These are phyloP conservation scores for Xylocopa sonorina DNA, from an alignment of 1,140 invertebrate genomes.

Conservation along the genomic window DNA sequence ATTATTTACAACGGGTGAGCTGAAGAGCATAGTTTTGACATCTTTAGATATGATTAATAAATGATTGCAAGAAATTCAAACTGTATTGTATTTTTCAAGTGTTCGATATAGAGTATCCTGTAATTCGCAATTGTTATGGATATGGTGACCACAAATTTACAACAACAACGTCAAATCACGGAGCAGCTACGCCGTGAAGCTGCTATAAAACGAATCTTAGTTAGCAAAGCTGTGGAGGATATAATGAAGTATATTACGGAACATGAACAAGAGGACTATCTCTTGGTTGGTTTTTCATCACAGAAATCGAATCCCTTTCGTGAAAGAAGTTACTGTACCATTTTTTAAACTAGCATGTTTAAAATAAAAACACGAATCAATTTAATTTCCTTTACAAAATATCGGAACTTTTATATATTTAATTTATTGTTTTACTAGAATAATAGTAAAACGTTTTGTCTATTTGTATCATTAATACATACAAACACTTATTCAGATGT, in stretches of 20 bases:
- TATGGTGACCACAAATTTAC: constrained; percentile 94
- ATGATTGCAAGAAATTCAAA: neutral
- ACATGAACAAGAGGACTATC: constrained; percentile 96
- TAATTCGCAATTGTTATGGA: constrained; percentile 85
- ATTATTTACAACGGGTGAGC: constrained; percentile 24
- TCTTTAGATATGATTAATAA: neutral
- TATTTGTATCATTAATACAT: neutral
- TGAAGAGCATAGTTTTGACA: neutral
- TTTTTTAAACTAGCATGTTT: constrained; percentile 84
- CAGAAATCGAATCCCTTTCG: constrained; percentile 99
- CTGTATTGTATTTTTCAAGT: neutral
- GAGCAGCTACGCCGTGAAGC: constrained; percentile 97
- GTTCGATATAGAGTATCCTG: constrained; percentile 4
- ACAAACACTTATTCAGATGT: no score
- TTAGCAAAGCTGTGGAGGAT: constrained; percentile 95
- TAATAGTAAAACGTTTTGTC: neutral
- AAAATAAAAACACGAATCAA: constrained; percentile 23
- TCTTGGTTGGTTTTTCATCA: constrained; percentile 97
- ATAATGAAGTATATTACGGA: constrained; percentile 96
- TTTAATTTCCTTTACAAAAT: neutral
- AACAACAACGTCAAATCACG: constrained; percentile 95
- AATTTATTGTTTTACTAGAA: constrained; percentile 22
- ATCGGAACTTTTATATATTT: constrained; percentile 17
- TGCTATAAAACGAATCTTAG: constrained; percentile 92
- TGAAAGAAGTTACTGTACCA: constrained; percentile 95